Base-by-base conservation (phyloP, 2,797 vertebrate genomes). In the Helostoma temminkii region DNA sequence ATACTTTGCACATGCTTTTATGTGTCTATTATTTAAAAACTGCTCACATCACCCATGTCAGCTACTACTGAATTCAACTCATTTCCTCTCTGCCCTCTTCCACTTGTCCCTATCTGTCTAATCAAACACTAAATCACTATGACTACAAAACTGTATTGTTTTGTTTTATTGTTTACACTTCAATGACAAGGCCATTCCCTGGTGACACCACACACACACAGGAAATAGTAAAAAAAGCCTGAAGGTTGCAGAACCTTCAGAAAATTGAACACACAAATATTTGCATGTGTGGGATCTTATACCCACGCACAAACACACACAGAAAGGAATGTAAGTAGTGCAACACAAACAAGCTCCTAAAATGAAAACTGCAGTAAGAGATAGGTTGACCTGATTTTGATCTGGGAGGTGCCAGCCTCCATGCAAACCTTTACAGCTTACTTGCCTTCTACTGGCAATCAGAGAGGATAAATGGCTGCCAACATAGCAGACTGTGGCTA, bases 41-140 rank as follows among this genome's bases (percentile, higher is more conserved):
- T 34, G 28, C 26, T 53, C 8, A 19, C 25, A 1, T 73, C 45
- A 36, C 22, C 18, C 28, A 46, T 43, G 56, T 66, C 59, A 73
- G 41, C 62, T 18, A 71, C 30, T 28, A 65, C 46, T 76, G 84
- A 61, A 88, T 86, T 83, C 88, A 58, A 67, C 84, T 78, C 6
- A 78, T 87, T 90, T 86, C 83, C 78, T 76, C 48, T 45, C 60
- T 69, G 77, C 5, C 66, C 47, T 58, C 69, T 12, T 47, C 41
- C 1, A 26, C 58, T 69, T 52, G 58, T 34, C 50, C 30, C 9
- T 8, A 52, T 68, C 61, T 47, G 71, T 69, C 54, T 58, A 34
- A 48, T 57, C 58, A 18, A 76, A 85, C 79, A 83, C 88, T 88
- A 79, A 80, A 78, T 80, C 80, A 54, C 46, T 52, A 32, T 30